These are phyloP conservation scores for Sarcophaga carnaria DNA, from an alignment of 2,888 invertebrate genomes.

Conservation along the genomic window DNA sequence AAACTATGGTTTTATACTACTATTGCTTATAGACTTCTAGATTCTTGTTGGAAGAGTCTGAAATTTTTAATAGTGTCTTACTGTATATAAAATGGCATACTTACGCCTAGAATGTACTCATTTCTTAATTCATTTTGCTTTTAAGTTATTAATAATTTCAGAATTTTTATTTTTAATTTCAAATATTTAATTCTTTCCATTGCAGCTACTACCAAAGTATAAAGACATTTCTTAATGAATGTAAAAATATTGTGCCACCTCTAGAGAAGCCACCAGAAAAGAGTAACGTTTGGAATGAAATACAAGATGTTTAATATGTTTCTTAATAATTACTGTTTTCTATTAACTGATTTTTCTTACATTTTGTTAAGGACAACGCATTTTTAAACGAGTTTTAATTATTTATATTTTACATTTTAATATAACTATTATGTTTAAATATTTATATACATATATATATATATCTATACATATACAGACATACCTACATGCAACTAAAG, in stretches of 20 bases:
- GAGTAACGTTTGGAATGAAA: slow-evolving; percentile 81
- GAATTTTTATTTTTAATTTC: too few relatives aligned
- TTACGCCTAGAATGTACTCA: too few relatives aligned
- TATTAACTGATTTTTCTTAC: slow-evolving; percentile 28
- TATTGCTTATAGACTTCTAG: too few relatives aligned
- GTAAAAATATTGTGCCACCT: slow-evolving; percentile 78
- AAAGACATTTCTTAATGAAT: slow-evolving; percentile 78
- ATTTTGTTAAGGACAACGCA: slow-evolving; percentile 49
- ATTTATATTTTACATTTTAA: slow-evolving; percentile 39
- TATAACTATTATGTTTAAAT: slow-evolving; percentile 10
- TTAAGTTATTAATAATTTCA: too few relatives aligned
- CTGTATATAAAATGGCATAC: too few relatives aligned
- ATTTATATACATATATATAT: too few relatives aligned
- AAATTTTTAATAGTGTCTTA: too few relatives aligned
- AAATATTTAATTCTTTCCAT: too few relatives aligned
- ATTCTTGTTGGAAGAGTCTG: too few relatives aligned
- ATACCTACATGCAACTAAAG: neutral
- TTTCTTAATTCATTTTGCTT: too few relatives aligned
- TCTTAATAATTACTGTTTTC: neutral
- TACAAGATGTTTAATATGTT: slow-evolving; percentile 75
- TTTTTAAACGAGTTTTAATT: slow-evolving; percentile 45
- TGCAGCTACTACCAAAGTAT: slow-evolving; percentile 80
- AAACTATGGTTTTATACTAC: too few relatives aligned
- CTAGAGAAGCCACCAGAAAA: slow-evolving; percentile 80
- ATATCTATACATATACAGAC: too few relatives aligned